Conservation (phyloP, 53 echinoderm and acorn worm species). For the Zoroaster sp. region DNA sequence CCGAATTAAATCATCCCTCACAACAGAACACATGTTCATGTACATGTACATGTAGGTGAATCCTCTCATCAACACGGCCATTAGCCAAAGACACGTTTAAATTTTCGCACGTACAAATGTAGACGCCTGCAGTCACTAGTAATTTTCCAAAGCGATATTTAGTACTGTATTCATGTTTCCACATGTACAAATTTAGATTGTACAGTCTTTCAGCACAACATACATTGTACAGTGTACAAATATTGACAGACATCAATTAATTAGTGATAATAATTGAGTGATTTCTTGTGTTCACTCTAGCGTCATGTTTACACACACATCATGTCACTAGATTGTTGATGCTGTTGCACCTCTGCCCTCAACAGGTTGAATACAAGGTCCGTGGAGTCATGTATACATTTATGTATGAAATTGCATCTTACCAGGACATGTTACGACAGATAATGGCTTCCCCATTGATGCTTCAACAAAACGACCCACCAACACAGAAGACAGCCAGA, state of each 20-base stretch:
- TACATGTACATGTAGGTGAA: background rate
- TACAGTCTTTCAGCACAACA: background rate
- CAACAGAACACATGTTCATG: no score
- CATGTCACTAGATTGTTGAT: no score
- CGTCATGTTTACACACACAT: background rate
- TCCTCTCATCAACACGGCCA: no score
- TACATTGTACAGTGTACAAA: background rate
- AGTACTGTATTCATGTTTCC: no score
- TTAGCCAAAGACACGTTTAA: no score
- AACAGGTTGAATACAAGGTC: background rate
- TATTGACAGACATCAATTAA: background rate
- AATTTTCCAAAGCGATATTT: no score
- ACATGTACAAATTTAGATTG: background rate
- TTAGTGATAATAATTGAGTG: background rate
- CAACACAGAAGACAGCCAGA: background rate
- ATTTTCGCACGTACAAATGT: no score
- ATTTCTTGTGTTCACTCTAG: background rate
- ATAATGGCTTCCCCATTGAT: slow-evolving; percentile 14
- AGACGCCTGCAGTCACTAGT: background rate
- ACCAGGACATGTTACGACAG: slow-evolving; percentile 3
- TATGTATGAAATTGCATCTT: background rate
- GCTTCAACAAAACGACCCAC: background rate
- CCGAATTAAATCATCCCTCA: no score
- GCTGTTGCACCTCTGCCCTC: background rate
- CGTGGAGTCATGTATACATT: background rate